Evolutionary conservation across 2,888 invertebrate species (phyloP).

Genomic region (Drepana falcataria): DNA sequence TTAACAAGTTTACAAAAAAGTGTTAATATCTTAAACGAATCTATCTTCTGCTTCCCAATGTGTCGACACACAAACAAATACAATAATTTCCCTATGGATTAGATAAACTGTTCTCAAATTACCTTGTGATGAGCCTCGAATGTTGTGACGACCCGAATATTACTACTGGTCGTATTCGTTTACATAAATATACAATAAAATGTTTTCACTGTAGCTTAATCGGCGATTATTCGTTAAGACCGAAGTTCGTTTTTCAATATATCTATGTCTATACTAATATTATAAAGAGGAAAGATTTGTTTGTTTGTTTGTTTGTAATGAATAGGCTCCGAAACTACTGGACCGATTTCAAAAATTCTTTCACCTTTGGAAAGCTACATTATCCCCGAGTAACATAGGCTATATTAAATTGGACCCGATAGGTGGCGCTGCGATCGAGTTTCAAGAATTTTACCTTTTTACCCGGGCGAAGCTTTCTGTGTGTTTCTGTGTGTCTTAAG

Average conservation of each 20-base stretch:
- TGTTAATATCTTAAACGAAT: neutral
- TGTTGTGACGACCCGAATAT: conserved; percentile 12
- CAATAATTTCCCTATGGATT: conserved; percentile 11
- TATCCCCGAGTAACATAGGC: no score
- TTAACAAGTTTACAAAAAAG: no score
- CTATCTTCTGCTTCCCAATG: neutral
- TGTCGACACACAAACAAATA: conserved; percentile 8
- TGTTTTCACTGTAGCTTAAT: conserved; percentile 7
- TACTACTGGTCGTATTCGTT: conserved; percentile 11
- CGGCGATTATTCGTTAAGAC: conserved; percentile 6
- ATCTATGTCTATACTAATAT: neutral
- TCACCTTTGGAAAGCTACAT: no score
- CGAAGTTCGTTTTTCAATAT: neutral
- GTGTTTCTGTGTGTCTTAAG: no score
- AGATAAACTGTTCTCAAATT: conserved; percentile 21
- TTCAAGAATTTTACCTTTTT: no score
- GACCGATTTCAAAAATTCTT: no score
- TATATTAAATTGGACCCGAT: no score
- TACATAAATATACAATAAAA: conserved; percentile 14
- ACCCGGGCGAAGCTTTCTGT: no score
- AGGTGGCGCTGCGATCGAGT: no score
- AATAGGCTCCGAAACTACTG: no score
- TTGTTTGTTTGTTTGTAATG: no score
- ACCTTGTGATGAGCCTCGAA: conserved; percentile 20
- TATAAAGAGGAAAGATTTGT: no score